Conservation (phyloP, 2,113 vertebrate species). For the Axis porcinus region DNA sequence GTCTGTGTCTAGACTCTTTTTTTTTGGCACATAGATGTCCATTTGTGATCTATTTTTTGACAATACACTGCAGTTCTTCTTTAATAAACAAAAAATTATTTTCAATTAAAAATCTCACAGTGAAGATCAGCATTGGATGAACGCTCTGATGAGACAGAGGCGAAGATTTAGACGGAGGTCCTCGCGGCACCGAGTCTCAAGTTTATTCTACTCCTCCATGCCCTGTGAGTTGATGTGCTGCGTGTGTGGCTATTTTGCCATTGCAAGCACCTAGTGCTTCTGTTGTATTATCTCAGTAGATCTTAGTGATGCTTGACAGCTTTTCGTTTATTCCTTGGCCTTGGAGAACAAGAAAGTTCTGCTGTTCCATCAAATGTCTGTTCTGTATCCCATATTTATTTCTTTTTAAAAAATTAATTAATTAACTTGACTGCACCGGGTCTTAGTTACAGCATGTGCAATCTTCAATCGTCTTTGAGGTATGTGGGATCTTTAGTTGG, state of each 20-base stretch:
- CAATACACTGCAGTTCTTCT: neutral
- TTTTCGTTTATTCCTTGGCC: neutral
- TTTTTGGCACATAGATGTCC: neutral
- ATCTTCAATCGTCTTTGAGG: neutral
- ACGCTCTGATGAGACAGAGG: neutral
- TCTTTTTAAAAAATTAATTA: neutral
- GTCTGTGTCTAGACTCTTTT: neutral
- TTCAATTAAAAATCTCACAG: neutral
- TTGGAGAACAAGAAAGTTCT: neutral
- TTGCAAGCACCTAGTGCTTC: neutral
- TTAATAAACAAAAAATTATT: neutral
- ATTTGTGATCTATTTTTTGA: neutral
- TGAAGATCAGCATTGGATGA: neutral
- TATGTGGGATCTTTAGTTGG: neutral
- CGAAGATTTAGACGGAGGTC: neutral
- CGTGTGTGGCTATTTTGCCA: neutral
- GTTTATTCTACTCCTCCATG: neutral
- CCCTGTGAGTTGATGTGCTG: neutral
- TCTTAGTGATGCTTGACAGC: neutral
- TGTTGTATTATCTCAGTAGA: neutral
- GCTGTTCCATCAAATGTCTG: neutral
- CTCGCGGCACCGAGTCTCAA: neutral
- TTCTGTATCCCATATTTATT: neutral
- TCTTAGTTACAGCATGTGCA: neutral
- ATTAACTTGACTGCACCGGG: neutral